These are phyloP conservation scores for Pachyuromys duprasi DNA, from an alignment of 2,797 vertebrate species.

Conservation along the genomic window DNA sequence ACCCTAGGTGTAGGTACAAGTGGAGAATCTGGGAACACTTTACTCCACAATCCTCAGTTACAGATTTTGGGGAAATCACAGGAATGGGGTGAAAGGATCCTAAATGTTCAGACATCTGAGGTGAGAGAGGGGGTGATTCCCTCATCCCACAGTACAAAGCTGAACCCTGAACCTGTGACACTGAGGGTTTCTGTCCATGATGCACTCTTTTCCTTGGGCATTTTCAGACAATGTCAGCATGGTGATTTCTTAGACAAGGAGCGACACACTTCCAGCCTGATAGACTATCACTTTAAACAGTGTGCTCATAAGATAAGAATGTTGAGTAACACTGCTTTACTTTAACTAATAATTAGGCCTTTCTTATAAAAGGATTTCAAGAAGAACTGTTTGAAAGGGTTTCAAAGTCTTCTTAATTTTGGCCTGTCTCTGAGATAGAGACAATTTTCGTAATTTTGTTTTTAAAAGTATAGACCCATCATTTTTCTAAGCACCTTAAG, in stretches of 20 bases:
- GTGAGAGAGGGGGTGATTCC: accelerated
- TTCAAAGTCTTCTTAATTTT: conserved; percentile 68
- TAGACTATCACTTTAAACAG: conserved; percentile 42
- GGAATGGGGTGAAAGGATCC: neutral
- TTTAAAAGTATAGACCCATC: conserved; percentile 62
- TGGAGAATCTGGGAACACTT: no score
- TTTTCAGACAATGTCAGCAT: neutral
- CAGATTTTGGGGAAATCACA: no score
- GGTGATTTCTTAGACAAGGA: neutral
- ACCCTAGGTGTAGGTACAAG: accelerated
- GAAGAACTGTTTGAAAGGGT: neutral
- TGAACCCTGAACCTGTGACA: neutral
- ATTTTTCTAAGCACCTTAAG: conserved; percentile 27
- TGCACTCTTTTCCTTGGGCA: neutral
- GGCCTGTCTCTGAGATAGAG: conserved; percentile 49
- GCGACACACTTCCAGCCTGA: neutral
- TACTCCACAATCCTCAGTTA: accelerated
- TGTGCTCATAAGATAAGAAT: conserved; percentile 8
- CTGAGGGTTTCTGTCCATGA: neutral
- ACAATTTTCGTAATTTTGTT: conserved; percentile 16
- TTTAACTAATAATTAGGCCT: conserved; percentile 68
- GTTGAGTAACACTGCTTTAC: conserved; percentile 52
- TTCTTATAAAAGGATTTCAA: conserved; percentile 45
- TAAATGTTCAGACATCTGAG: neutral
- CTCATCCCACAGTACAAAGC: accelerated